Evolutionary conservation across 2,113 vertebrate species (phyloP), one percentile per base, ranked within the genome.

Genomic region (Ptyas mucosa): DNA sequence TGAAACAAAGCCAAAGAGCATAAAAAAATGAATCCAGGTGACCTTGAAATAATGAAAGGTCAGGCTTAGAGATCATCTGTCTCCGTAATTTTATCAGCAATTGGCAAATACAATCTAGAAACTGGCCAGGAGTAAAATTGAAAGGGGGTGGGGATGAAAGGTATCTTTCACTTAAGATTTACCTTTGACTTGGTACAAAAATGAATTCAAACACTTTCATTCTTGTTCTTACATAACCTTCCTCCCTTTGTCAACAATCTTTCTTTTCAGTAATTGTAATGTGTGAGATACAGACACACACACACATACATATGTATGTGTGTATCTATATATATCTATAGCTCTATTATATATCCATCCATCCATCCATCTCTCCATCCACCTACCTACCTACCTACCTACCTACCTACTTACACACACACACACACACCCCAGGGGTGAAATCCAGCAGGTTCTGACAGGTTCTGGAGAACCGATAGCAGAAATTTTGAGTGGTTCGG

Each of bases 61-160:
- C 52, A 88, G 94, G 85, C 91, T 75, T 88, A 95, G 92, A 20
- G 55, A 97, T 97, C 96, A 97, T 97, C 92, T 96, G 93, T 98
- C 97, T 98, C 96, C 94, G 96, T 98, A 97, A 98, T 97, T 98
- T 97, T 96, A 96, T 96, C 96, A 94, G 95, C 95, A 98, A 98
- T 96, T 97, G 97, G 95, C 96, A 98, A 97, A 97, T 55, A 96
- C 96, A 97, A 97, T 98, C 97, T 98, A 97, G 96, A 96, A 97
- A 92, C 96, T 98, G 97, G 92, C 97, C 97, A 95, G 96, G 97
- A 97, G 55, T 96, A 52, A 97, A 98, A 98, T 96, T 97, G 92
- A 91, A 95, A 91, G 96, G 97, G 97, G 94, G 86, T 94, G 92
- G 91, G 91, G 94, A 92, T 96, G 97, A 97, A 93, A 88, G 95